Evolutionary conservation across 2,888 invertebrate genomes (phyloP).

Genomic region (Agapetus fuscipes): DNA sequence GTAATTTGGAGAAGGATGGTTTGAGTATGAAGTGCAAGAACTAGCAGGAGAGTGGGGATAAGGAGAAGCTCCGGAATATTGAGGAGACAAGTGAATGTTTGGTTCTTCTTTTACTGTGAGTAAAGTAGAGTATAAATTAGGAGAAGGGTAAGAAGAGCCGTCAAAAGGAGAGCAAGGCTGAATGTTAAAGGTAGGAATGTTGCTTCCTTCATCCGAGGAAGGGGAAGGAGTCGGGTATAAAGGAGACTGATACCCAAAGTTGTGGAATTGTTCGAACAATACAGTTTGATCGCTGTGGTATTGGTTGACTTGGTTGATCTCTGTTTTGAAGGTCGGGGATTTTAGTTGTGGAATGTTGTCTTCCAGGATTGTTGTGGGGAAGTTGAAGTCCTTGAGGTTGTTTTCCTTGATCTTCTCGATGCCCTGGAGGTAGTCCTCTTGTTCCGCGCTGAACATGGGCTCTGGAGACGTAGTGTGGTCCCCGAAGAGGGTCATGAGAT

Average conservation of each 20-base stretch:
- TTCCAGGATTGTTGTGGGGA: slow-evolving; percentile 32
- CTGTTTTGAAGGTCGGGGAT: slow-evolving; percentile 29
- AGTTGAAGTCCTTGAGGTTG: slow-evolving; percentile 35
- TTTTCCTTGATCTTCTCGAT: slow-evolving; percentile 25
- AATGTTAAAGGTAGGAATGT: slow-evolving; percentile 46
- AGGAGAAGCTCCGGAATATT: slow-evolving; percentile 37
- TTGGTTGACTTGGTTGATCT: slow-evolving; percentile 27
- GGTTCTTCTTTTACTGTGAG: slow-evolving; percentile 43
- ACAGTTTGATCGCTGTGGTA: slow-evolving; percentile 28
- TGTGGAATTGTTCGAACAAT: slow-evolving; percentile 40
- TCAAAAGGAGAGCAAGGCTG: slow-evolving; percentile 49
- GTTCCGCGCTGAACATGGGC: slow-evolving; percentile 26
- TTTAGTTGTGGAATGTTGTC: slow-evolving; percentile 31
- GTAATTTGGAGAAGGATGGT: slow-evolving; percentile 41
- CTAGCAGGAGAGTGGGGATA: slow-evolving; percentile 49
- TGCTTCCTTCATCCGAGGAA: slow-evolving; percentile 45
- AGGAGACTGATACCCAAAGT: slow-evolving; percentile 35
- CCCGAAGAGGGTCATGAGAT: slow-evolving; percentile 39
- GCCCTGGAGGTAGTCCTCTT: slow-evolving; percentile 18
- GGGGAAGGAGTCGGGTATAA: slow-evolving; percentile 42
- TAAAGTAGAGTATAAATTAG: slow-evolving; percentile 22
- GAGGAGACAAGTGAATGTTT: slow-evolving; percentile 39
- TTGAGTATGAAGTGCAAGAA: slow-evolving; percentile 45
- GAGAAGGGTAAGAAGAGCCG: slow-evolving; percentile 31
- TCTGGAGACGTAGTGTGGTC: slow-evolving; percentile 38